Evolutionary conservation across 1,140 invertebrate species (phyloP).

Genomic region (Melitaea cinxia): DNA sequence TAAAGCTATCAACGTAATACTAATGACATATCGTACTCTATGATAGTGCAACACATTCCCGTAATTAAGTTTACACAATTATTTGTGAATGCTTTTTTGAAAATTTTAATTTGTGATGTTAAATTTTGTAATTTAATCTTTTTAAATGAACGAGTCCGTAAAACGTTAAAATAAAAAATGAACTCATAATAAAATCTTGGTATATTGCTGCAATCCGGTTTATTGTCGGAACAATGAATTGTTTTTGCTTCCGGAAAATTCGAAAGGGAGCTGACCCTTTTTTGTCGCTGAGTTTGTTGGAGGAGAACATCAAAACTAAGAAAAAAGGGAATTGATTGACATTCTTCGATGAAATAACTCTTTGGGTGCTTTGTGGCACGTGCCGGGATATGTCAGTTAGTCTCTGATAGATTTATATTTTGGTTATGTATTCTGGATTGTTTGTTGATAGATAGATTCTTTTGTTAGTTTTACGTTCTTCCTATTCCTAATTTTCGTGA

Average conservation of each 20-base stretch:
- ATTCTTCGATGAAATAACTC: conserved; percentile 16
- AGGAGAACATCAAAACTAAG: conserved; percentile 26
- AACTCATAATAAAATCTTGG: background rate
- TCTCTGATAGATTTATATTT: background rate
- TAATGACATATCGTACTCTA: too few relatives aligned
- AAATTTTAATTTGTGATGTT: too few relatives aligned
- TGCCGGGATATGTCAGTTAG: conserved; percentile 5
- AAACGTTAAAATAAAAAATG: background rate
- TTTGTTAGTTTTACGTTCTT: background rate
- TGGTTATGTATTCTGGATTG: background rate
- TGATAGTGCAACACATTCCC: too few relatives aligned
- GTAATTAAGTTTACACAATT: too few relatives aligned
- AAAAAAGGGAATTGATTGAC: conserved; percentile 28
- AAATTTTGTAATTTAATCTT: too few relatives aligned
- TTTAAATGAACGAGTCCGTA: background rate
- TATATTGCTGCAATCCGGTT: conserved; percentile 17
- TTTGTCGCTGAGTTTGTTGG: conserved; percentile 37
- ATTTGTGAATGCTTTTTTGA: too few relatives aligned
- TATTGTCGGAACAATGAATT: conserved; percentile 26
- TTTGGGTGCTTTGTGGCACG: conserved; percentile 18
- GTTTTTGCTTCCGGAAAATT: conserved; percentile 29
- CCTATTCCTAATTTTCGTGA: background rate
- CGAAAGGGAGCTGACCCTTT: conserved; percentile 29
- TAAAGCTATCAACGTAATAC: too few relatives aligned
- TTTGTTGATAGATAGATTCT: background rate